phyloP scores from a whole-genome alignment of 2,113 vertebrate genomes.

The Carassius auratus region DNA sequence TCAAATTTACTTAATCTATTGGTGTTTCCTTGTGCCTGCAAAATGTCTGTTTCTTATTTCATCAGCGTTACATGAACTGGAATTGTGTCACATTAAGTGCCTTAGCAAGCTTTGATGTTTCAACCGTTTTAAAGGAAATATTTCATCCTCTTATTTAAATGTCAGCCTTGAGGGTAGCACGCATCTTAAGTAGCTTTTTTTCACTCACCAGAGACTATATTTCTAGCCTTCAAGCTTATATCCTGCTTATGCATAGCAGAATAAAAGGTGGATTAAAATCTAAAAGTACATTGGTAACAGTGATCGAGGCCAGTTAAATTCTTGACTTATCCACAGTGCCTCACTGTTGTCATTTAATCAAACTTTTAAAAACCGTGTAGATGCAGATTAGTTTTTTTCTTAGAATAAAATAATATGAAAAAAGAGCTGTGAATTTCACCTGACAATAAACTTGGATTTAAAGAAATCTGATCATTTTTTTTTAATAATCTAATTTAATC shows the following conservation, averaged over 20 bases:
- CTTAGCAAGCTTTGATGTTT: slow-evolving; percentile 1
- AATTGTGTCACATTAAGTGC: not conserved
- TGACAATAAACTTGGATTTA: no score
- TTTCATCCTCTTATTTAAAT: slow-evolving; percentile 22
- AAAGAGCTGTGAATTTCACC: no score
- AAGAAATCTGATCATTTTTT: no score
- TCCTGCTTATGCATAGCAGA: not conserved
- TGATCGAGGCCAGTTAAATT: not conserved
- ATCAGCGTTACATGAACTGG: not conserved
- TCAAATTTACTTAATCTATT: not conserved
- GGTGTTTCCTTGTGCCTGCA: not conserved
- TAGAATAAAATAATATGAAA: not conserved
- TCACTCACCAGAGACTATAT: not conserved
- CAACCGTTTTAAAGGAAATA: not conserved
- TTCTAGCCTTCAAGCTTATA: not conserved
- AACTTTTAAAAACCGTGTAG: not conserved
- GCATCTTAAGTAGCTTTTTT: not conserved
- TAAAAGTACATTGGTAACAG: not conserved
- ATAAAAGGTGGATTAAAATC: not conserved
- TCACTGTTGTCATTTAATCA: not conserved
- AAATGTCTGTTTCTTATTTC: not conserved
- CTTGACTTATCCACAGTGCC: not conserved
- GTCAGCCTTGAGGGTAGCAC: not conserved
- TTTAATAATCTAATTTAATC: no score
- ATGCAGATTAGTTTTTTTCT: not conserved